Evolutionary conservation across 2,888 invertebrate genomes (phyloP), one percentile per base, ranked within the genome.

Genomic region (Drosophila kuntzei): DNA sequence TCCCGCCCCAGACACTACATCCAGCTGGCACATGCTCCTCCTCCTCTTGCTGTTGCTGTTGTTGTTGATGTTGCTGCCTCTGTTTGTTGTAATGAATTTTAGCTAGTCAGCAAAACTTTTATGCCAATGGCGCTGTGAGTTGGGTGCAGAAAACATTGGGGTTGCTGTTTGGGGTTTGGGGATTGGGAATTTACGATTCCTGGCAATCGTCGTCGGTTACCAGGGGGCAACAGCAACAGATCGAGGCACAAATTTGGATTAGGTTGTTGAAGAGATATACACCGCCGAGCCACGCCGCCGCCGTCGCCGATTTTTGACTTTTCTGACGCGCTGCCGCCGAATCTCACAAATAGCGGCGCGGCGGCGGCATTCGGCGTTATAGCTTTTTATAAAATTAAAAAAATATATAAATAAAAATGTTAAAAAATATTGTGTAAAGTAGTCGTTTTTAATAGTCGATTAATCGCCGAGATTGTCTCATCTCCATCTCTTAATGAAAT

Each of bases 51-150:
- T 60, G 64, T 37, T 49, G 67, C 68, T 86, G 77, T 62, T 51
- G 55, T 9, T 27, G 27, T 2, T 27, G 8, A 2, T 9, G 41
- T 18, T 71, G 55, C 54, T 68, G 64, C 49, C 47, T 53, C 75
- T 83, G 75, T 87, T 87, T 84, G 88, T 90, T 88, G 87, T 80
- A 90, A 90, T 90, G 89, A 90, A 90, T 90, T 90, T 89, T 84
- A 86, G 78, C 88, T 81, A 90, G 90, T 90, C 89, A 87, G 90
- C 80, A 90, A 90, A 90, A 86, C 76, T 90, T 89, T 87, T 87
- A 82, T 79, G 74, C 82, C 85, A 82, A 71, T 75, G 76, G 73
- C 74, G 75, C 36, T 64, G 50, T 50, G 60, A 55, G 55, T 44
- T 77, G 74, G 69, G 55, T 27, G 41, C 32, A 12, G 5, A 27